phyloP scores from a whole-genome alignment of 2,888 invertebrate genomes.

The Syritta pipiens region DNA sequence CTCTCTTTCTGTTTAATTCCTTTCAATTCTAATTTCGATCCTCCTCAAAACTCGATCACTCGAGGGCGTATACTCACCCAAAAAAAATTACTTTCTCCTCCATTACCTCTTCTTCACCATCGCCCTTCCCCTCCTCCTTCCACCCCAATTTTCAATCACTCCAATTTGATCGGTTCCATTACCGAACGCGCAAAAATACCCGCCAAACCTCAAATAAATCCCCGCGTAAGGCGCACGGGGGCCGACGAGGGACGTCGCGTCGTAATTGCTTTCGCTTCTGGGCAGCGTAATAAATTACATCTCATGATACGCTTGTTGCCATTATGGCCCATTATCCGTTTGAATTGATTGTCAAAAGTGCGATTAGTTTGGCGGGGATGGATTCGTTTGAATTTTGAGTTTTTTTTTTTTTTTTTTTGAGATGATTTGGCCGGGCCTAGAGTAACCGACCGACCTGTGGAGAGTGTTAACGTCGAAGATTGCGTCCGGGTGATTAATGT shows the following conservation, averaged over 20 bases:
- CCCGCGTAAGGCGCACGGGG: conserved; percentile 26
- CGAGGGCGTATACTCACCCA: conserved; percentile 60
- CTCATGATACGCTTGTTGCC: conserved; percentile 68
- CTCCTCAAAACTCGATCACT: conserved; percentile 55
- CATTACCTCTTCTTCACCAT: conserved; percentile 41
- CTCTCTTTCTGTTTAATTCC: no score
- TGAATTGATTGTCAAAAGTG: conserved; percentile 69
- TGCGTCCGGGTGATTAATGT: no score
- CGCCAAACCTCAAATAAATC: conserved; percentile 42
- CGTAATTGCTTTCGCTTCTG: conserved; percentile 68
- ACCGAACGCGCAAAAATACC: conserved; percentile 9
- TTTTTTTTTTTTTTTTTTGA: conserved; percentile 41
- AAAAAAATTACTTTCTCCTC: conserved; percentile 45
- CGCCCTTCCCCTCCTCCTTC: background rate
- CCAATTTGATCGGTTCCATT: conserved; percentile 54
- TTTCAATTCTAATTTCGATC: no score
- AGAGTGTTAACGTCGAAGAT: no score
- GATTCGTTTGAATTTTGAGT: no score
- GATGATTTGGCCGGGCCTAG: conserved; percentile 56
- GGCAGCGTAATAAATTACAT: conserved; percentile 67
- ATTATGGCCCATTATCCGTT: conserved; percentile 67
- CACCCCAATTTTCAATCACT: background rate
- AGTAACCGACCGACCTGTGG: no score
- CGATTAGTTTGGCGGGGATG: conserved; percentile 57
- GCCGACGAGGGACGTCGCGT: conserved; percentile 16